Base-by-base conservation (phyloP, 2,113 vertebrate species). In the Xiphorhynchus elegans region DNA sequence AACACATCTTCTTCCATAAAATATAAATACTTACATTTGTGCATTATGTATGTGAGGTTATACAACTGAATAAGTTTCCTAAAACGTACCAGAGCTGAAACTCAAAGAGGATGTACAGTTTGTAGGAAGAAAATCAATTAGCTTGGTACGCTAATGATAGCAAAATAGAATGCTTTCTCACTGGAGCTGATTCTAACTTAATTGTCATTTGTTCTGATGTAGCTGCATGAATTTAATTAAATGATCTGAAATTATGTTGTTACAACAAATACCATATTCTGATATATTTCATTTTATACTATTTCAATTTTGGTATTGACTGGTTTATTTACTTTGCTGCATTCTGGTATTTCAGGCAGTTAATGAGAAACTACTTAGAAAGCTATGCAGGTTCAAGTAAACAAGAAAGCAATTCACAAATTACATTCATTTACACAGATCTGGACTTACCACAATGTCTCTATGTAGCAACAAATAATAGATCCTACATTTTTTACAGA, bases 11-110 rank as follows among this genome's bases (percentile, higher is more conserved):
- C 60, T 62, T 78, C 74, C 59, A 69, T 82, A 83, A 96, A 90
- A 95, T 87, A 92, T 79, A 82, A 88, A 76, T 89, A 79, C 62
- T 84, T 96, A 75, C 66, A 90, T 79, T 67, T 92, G 39, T 89
- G 68, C 67, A 78, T 90, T 90, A 93, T 89, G 89, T 74, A 95
- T 93, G 87, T 83, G 77, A 50, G 55, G 56, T 47, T 95, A 81
- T 83, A 89, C 35, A 91, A 93, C 89, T 49, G 20, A 95, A 12
- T 72, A 93, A 64, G 47, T 74, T 89, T 58, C 47, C 47, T 79
- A 89, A 91, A 93, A 70, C 16, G 20, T 26, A 50, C 20, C 17
- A 62, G 37, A 47, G 17, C 25, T 52, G 18, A 89, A 85, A 81
- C 1, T 6, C 37, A 87, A 80, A 91, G 29, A 72, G 20, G 56